Evolutionary conservation across 2,888 invertebrate genomes (phyloP), one percentile per base, ranked within the genome.

Genomic region (Drosophila mimetica): DNA sequence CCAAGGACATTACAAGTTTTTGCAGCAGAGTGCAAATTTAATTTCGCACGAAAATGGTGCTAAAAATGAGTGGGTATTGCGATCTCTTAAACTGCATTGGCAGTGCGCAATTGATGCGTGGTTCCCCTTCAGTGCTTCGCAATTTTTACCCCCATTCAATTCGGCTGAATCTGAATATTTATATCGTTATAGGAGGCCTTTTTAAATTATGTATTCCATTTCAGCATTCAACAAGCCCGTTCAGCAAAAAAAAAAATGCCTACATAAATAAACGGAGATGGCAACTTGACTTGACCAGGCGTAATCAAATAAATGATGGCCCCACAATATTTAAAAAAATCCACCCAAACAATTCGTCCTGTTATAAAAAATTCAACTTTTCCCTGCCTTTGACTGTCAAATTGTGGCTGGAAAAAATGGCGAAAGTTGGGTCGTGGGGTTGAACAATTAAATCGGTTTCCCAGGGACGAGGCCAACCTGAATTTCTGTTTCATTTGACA

Each of bases 271-370:
- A 52, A 42, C 34, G 36, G 44, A 58, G 42, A 47, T 44, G 41
- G 34, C 30, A 69, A 57, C 36, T 69, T 69, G 70, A 48, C 57
- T 69, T 57, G 70, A 14, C 72, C 58, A 71, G 22, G 52, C 60
- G 44, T 75, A 70, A 77, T 86, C 76, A 86, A 77, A 86, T 77
- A 71, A 86, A 75, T 72, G 78, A 86, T 63, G 37, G 50, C 48
- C 36, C 39, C 51, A 30, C 39, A 44, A 47, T 44, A 18, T n/a
- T 32, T 22, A 41, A 18, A 30, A 22, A 44, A 60, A 18, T 0
- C n/a, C 11, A 28, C 22, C 41, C 50, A 30, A 44, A 44, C 20
- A 50, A 39, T 50, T 73, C 67, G 28, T 36, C 50, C 63, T 66
- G 66, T 66, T 74, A 81, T 70, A 78, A 69, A 76, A 57, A 70